These are phyloP conservation scores for Lepidurus apus DNA, from an alignment of 1,140 invertebrate genomes.

Conservation along the genomic window DNA sequence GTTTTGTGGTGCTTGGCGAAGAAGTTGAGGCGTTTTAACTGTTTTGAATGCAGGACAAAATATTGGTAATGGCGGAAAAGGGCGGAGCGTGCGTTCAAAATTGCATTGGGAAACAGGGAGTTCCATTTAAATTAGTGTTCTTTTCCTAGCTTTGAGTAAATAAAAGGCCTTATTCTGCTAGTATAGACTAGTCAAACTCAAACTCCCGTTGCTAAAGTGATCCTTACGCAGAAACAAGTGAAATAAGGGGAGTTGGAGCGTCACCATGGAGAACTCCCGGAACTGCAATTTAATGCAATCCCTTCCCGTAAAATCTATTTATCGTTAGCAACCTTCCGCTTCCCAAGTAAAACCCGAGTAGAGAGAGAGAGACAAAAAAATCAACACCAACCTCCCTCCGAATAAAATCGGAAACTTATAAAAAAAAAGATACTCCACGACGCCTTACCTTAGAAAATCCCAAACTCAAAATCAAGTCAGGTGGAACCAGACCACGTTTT, in stretches of 20 bases:
- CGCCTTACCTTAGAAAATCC: background rate
- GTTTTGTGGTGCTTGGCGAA: no score
- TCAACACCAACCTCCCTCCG: no score
- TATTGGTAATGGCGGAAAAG: no score
- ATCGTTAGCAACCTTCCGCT: conserved; percentile 13
- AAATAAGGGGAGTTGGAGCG: conserved; percentile 5
- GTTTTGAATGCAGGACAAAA: no score
- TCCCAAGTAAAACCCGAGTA: background rate
- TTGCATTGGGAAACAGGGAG: no score
- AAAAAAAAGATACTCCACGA: background rate
- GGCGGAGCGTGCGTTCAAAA: no score
- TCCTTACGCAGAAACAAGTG: background rate
- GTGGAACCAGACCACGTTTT: conserved; percentile 19
- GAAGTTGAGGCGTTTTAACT: no score
- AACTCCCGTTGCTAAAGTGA: background rate
- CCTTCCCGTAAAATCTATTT: conserved; percentile 1
- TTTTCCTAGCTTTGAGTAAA: no score
- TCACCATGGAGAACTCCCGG: conserved; percentile 11
- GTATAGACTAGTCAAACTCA: background rate
- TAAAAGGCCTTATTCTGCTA: no score
- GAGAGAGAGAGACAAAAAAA: background rate
- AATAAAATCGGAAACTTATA: background rate
- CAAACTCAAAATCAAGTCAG: background rate
- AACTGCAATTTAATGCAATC: background rate
- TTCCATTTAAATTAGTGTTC: no score